Evolutionary conservation across 2,888 invertebrate genomes (phyloP).

Genomic region (Silvanus unidentatus): DNA sequence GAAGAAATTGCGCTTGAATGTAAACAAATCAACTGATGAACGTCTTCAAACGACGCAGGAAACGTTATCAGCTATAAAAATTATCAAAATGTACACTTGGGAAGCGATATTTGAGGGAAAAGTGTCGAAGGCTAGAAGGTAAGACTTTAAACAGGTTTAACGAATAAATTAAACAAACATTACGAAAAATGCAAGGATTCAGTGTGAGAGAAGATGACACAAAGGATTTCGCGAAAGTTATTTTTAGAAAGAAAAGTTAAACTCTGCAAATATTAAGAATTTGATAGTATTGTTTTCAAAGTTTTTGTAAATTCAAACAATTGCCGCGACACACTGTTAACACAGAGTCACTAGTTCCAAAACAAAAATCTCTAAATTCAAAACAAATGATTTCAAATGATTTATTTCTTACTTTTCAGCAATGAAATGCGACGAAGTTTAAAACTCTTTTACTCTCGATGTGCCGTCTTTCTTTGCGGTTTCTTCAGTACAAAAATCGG

Average conservation of each 20-base stretch:
- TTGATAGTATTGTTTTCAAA: no score
- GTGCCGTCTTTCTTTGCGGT: constrained; percentile 10
- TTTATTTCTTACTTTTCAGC: constrained; percentile 12
- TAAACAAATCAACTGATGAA: constrained; percentile 33
- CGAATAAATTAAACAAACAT: no score
- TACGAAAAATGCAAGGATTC: no score
- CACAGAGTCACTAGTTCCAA: no score
- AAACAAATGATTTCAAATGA: no score
- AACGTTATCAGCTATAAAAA: constrained; percentile 28
- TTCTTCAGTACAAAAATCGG: constrained; percentile 11
- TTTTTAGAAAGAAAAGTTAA: no score
- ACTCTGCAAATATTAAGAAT: no score
- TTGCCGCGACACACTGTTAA: no score
- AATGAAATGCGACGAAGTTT: constrained; percentile 14
- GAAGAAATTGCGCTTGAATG: constrained; percentile 17
- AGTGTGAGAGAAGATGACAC: no score
- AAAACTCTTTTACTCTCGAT: constrained; percentile 10
- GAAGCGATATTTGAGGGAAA: constrained; percentile 13
- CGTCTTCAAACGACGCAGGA: constrained; percentile 30
- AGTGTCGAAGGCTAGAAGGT: background rate
- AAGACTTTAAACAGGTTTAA: no score
- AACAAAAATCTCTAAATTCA: background rate
- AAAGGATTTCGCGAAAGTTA: no score
- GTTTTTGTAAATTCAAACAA: no score
- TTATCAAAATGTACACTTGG: constrained; percentile 35